These are phyloP conservation scores for Cryptotermes secundus DNA, from an alignment of 1,140 invertebrate genomes.

Conservation along the genomic window DNA sequence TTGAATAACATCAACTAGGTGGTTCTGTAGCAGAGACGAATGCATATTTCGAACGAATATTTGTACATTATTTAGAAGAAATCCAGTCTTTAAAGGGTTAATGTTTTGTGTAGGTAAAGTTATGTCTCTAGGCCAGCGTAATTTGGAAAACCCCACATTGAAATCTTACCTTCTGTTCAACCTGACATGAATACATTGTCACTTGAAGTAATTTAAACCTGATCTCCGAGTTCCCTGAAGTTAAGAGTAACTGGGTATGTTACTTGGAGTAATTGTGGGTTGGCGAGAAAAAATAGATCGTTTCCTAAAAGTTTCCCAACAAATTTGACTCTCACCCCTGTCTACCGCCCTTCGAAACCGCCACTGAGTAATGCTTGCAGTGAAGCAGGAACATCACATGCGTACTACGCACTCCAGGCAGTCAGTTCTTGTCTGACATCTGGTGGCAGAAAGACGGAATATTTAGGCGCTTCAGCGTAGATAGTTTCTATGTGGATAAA, in stretches of 20 bases:
- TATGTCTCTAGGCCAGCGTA: no score
- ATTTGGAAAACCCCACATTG: no score
- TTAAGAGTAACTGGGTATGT: not conserved
- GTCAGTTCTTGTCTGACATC: constrained; percentile 11
- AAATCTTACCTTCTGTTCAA: no score
- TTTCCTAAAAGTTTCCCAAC: constrained; percentile 9
- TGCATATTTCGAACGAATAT: no score
- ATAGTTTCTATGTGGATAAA: not conserved
- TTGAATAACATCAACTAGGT: no score
- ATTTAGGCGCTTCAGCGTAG: not conserved
- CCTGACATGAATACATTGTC: no score
- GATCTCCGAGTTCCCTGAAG: not conserved
- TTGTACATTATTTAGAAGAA: no score
- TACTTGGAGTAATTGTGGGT: not conserved
- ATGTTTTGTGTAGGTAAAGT: no score
- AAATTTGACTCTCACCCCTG: not conserved
- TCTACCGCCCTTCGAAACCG: not conserved
- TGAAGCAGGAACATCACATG: not conserved
- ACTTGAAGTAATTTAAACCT: no score
- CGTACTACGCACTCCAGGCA: not conserved
- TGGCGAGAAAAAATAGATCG: not conserved
- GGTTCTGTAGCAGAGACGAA: no score
- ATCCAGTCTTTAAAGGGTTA: no score
- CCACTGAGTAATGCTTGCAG: not conserved
- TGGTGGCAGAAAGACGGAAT: not conserved